Evolutionary conservation across 1,140 invertebrate genomes (phyloP), one percentile per base, ranked within the genome.

Genomic region (fruit fly (Drosophila melanogaster)): DNA sequence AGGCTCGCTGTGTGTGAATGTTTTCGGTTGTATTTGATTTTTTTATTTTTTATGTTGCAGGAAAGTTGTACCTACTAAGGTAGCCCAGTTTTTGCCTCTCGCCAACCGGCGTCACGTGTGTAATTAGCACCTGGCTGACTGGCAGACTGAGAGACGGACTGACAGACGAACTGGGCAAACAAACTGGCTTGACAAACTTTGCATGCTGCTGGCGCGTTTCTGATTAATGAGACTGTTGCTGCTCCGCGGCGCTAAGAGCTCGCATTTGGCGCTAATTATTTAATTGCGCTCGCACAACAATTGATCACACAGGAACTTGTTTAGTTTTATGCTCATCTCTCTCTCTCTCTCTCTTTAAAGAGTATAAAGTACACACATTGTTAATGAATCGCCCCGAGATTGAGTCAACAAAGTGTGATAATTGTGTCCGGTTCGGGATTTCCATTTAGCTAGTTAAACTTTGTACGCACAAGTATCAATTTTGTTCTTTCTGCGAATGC

Each of bases 91-190:
- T 83, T 85, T 65, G 50, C 40, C 44, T 59, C 59, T 59, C 50
- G 62, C 53, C 12, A 49, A 30, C 58, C 67, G 51, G 51, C 54
- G 61, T 65, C 79, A 79, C 74, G 70, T 75, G 66, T 79, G 75
- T 79, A 86, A 86, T 86, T 86, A 86, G 79, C 79, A 87, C 78
- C 69, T 85, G 72, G 46, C 73, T 62, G 57, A 55, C 65, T 83
- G 26, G 15, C n/a, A n/a, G n/a, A n/a, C n/a, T n/a, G n/a, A n/a
- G 17, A 53, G 50, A 53, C 71, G 41, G 62, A 67, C 62, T 49
- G 58, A 17, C 44, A 66, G 35, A 66, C 62, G 46, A 30, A 8
- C 26, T 30, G 30, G 71, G 51, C 64, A 76, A 76, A 58, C 54
- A 76, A 76, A 76, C 72, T 57, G 46, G 58, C 56, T 73, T 54